These are phyloP conservation scores for Hiodon alosoides DNA, from an alignment of 2,113 vertebrate genomes.

Conservation along the genomic window DNA sequence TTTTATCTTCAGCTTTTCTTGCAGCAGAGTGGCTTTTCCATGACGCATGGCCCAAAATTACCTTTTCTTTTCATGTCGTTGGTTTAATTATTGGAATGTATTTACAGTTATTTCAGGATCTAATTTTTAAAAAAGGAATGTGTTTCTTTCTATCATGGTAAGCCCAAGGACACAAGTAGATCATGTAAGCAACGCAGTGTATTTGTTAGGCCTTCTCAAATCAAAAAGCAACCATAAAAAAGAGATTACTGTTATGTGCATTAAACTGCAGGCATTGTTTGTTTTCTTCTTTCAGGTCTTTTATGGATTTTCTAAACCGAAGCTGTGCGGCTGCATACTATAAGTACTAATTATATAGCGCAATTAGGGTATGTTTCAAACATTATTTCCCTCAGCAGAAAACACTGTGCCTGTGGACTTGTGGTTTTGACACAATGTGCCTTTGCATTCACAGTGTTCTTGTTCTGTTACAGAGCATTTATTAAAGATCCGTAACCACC, in stretches of 20 bases:
- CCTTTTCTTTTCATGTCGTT: conserved; percentile 8
- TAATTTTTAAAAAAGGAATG: conserved; percentile 24
- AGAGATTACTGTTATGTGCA: conserved; percentile 4
- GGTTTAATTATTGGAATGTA: conserved; percentile 24
- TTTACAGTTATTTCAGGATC: conserved; percentile 28
- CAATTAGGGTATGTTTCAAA: too few species aligned
- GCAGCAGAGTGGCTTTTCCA: too few species aligned
- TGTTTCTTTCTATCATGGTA: conserved; percentile 23
- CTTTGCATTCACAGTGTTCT: too few species aligned
- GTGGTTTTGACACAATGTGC: too few species aligned
- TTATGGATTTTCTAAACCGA: not conserved
- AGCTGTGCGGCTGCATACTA: too few species aligned
- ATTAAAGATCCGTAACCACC: too few species aligned
- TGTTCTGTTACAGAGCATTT: too few species aligned
- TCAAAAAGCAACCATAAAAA: conserved; percentile 20
- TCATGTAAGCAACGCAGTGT: conserved; percentile 21
- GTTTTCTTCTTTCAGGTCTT: conserved; percentile 16
- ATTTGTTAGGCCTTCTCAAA: conserved; percentile 28
- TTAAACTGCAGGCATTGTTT: conserved; percentile 19
- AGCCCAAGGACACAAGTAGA: conserved; percentile 26
- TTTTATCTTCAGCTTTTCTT: not conserved
- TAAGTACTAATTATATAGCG: too few species aligned
- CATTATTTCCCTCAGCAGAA: too few species aligned
- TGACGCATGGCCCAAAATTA: too few species aligned
- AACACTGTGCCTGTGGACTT: too few species aligned